Evolutionary conservation across 2,113 vertebrate genomes (phyloP).

Genomic region (Podarcis raffonei): DNA sequence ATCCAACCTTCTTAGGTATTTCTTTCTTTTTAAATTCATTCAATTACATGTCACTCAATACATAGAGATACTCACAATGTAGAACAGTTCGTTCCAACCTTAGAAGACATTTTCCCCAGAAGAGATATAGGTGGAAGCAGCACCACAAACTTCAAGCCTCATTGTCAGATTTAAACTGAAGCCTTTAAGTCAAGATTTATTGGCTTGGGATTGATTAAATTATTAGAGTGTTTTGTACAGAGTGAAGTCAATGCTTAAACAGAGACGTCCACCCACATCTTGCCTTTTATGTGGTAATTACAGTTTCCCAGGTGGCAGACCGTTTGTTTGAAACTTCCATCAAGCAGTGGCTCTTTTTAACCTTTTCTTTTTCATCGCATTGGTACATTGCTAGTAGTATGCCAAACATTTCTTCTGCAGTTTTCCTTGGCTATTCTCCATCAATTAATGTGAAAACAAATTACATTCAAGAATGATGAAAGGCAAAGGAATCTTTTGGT

Average conservation of each 20-base stretch:
- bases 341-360: background rate
- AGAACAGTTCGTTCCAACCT: background rate
- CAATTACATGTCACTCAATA: slow-evolving; percentile 3
- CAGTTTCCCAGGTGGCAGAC: background rate
- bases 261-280: background rate
- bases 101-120: background rate
- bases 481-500: background rate
- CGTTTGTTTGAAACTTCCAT: background rate
- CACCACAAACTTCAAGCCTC: background rate
- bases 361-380: background rate
- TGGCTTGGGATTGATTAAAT: background rate
- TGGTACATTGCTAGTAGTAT: background rate
- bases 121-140: background rate
- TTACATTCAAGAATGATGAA: background rate
- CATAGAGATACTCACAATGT: background rate
- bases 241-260: background rate
- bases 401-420: too few relatives aligned
- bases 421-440: too few relatives aligned
- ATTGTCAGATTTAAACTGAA: background rate
- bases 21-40: slow-evolving; percentile 26
- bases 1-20: background rate
- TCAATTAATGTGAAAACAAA: too few relatives aligned
- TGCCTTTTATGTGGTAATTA: background rate
- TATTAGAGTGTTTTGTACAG: background rate
- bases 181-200: background rate